These are phyloP conservation scores for Hydriomena furcata DNA, from an alignment of 2,888 invertebrate species.

Conservation along the genomic window DNA sequence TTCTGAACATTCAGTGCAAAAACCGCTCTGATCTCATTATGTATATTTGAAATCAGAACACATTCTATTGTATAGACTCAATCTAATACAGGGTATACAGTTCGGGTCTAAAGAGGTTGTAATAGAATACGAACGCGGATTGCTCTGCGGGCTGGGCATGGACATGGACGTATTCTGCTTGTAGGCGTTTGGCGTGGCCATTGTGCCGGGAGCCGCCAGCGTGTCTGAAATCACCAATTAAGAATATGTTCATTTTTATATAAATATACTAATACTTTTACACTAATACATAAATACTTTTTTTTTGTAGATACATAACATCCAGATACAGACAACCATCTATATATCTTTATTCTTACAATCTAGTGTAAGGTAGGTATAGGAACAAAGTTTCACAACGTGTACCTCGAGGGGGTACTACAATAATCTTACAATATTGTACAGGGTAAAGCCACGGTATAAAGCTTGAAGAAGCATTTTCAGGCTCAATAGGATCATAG, in stretches of 20 bases:
- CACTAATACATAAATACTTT: too few species aligned
- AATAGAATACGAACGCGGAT: conserved; percentile 87
- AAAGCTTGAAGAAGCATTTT: too few species aligned
- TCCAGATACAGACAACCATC: too few species aligned
- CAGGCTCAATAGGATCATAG: too few species aligned
- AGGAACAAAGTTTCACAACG: too few species aligned
- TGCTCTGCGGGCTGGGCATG: conserved; percentile 87
- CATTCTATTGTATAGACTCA: conserved; percentile 3
- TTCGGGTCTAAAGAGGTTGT: conserved; percentile 20
- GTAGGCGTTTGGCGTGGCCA: conserved; percentile 93
- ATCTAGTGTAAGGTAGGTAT: too few species aligned
- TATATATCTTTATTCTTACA: too few species aligned
- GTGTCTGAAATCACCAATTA: conserved; percentile 25
- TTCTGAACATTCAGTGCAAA: conserved; percentile 45
- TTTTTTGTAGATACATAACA: too few species aligned
- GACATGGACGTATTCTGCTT: conserved; percentile 91
- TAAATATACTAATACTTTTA: background rate
- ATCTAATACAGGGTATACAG: conserved; percentile 10
- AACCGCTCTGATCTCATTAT: conserved; percentile 27
- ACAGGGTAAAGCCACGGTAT: too few species aligned
- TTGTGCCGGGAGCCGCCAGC: conserved; percentile 55
- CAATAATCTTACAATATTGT: too few species aligned
- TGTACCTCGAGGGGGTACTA: too few species aligned
- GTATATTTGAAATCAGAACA: conserved; percentile 18
- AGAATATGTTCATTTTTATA: background rate